phyloP scores from a whole-genome alignment of 2,888 invertebrate species.

The Minunthozetes semirufus region DNA sequence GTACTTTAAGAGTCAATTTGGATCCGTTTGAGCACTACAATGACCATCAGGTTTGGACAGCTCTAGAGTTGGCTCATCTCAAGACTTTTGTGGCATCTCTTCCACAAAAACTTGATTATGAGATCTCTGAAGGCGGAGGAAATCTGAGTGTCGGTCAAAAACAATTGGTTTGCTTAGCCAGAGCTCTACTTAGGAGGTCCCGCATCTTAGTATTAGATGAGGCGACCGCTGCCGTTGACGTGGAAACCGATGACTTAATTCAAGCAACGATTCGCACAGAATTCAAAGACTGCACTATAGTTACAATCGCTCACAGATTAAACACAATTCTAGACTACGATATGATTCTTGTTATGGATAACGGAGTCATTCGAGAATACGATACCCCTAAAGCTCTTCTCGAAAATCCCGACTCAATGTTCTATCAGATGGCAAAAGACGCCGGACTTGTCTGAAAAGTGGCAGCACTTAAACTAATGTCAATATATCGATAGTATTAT shows the following conservation, averaged over 20 bases:
- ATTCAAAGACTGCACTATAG: conserved; percentile 42
- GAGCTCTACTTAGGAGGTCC: conserved; percentile 40
- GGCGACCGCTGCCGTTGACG: conserved; percentile 42
- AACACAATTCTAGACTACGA: conserved; percentile 40
- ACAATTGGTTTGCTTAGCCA: conserved; percentile 42
- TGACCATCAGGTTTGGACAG: conserved; percentile 42
- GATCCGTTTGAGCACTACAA: conserved; percentile 42
- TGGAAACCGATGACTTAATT: conserved; percentile 42
- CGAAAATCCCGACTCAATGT: conserved; percentile 39
- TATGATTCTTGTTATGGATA: conserved; percentile 40
- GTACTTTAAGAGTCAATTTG: conserved; percentile 42
- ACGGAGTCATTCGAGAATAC: conserved; percentile 41
- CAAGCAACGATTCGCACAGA: conserved; percentile 42
- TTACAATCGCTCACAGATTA: conserved; percentile 42
- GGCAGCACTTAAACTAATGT: too few species aligned
- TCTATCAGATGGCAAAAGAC: conserved; percentile 43
- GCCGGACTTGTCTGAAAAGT: conserved; percentile 40
- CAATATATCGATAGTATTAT: too few species aligned
- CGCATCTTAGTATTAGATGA: conserved; percentile 42
- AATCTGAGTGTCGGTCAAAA: conserved; percentile 47
- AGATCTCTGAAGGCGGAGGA: conserved; percentile 58
- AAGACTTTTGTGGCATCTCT: conserved; percentile 33
- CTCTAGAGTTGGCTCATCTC: conserved; percentile 42
- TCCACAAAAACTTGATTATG: conserved; percentile 56
- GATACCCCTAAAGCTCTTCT: conserved; percentile 41